These are phyloP conservation scores for Osmerus eperlanus DNA, from an alignment of 2,113 vertebrate genomes.

Conservation along the genomic window DNA sequence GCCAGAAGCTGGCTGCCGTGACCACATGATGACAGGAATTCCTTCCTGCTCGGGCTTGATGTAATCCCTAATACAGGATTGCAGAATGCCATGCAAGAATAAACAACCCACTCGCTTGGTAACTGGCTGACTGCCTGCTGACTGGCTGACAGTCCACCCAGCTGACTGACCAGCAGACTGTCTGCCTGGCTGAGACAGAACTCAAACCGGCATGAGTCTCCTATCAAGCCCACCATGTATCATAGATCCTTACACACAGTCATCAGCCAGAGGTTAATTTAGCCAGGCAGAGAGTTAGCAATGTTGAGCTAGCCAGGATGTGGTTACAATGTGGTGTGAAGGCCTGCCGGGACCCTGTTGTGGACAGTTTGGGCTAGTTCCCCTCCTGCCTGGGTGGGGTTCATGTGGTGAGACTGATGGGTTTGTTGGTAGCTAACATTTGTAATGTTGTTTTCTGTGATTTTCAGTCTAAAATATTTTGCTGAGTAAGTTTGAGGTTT, in stretches of 20 bases:
- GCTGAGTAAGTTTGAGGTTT: no score
- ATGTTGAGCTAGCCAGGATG: no score
- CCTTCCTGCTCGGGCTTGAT: constrained; percentile 64
- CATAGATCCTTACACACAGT: constrained; percentile 6
- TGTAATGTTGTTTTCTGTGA: no score
- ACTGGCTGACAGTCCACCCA: constrained; percentile 30
- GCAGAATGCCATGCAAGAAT: constrained; percentile 61
- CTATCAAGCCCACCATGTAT: constrained; percentile 4
- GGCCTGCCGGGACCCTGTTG: no score
- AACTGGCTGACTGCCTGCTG: constrained; percentile 13
- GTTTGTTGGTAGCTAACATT: no score
- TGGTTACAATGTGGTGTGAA: no score
- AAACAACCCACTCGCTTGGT: constrained; percentile 22
- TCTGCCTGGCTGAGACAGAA: constrained; percentile 2
- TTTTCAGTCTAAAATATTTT: no score
- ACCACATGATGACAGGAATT: constrained; percentile 71
- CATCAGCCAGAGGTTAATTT: constrained; percentile 18
- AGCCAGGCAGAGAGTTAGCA: not conserved
- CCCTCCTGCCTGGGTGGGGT: not conserved
- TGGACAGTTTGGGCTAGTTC: not conserved
- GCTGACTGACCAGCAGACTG: not conserved
- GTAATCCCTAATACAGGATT: constrained; percentile 67
- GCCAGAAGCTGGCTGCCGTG: constrained; percentile 36
- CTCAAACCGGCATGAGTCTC: not conserved
- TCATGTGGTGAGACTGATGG: no score